Conservation (phyloP, 1,140 invertebrate genomes). For the Drosophila kurseongensis region DNA sequence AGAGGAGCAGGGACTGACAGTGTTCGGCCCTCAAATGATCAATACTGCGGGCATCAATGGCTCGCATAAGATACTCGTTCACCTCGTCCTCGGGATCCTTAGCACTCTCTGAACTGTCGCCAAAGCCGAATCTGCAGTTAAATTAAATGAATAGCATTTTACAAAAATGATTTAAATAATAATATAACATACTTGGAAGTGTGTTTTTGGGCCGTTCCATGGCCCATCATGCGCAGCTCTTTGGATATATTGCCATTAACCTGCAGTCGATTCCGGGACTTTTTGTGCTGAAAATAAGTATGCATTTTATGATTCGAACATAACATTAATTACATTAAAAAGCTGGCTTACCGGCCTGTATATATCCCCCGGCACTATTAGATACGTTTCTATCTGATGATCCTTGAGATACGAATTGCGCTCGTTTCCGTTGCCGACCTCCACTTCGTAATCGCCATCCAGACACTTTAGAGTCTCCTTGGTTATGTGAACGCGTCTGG, state of each 20-base stretch:
- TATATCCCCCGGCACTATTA: constrained; percentile 92
- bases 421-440: constrained; percentile 93
- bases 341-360: constrained; percentile 88
- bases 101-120: constrained; percentile 86
- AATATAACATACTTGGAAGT: constrained; percentile 87
- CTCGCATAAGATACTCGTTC: constrained; percentile 96
- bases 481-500: constrained; percentile 96
- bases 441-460: constrained; percentile 94
- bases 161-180: no score
- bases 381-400: constrained; percentile 96
- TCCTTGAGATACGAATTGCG: constrained; percentile 95
- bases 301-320: neutral
- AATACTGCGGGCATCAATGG: constrained; percentile 97
- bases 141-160: neutral
- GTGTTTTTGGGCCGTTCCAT: constrained; percentile 89
- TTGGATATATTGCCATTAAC: constrained; percentile 93
- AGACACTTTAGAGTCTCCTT: constrained; percentile 94
- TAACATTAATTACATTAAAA: neutral
- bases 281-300: constrained; percentile 70
- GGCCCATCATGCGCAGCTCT: constrained; percentile 94
- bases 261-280: constrained; percentile 87
- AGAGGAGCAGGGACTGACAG: constrained; percentile 92
- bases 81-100: constrained; percentile 96
- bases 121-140: constrained; percentile 88
- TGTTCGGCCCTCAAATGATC: constrained; percentile 94